Conservation (phyloP, 2,888 invertebrate genomes). For the Dorcus hopei region DNA sequence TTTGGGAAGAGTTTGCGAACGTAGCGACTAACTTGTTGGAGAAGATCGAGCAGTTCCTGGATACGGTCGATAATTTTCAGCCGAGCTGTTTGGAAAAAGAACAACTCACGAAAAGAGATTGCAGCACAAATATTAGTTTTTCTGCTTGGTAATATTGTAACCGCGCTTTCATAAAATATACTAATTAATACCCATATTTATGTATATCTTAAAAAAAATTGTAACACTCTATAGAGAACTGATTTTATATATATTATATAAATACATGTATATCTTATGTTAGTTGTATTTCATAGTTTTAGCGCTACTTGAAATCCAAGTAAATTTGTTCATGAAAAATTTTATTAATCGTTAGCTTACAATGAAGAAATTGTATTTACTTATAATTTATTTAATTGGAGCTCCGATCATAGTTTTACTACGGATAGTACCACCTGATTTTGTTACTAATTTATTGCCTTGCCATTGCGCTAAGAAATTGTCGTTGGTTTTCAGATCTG, state of each 20-base stretch:
- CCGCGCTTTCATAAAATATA: not conserved
- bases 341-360: not conserved
- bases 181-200: not conserved
- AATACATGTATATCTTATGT: not conserved
- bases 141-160: slow-evolving; percentile 41
- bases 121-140: slow-evolving; percentile 45
- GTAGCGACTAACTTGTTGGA: slow-evolving; percentile 73
- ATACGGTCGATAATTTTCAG: slow-evolving; percentile 43
- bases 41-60: slow-evolving; percentile 54
- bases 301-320: too few species aligned
- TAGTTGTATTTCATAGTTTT: too few species aligned
- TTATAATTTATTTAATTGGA: slow-evolving; percentile 69
- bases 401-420: slow-evolving; percentile 76
- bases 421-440: slow-evolving; percentile 69
- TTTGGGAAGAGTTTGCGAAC: slow-evolving; percentile 74
- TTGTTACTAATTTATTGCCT: slow-evolving; percentile 71
- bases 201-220: not conserved
- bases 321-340: not conserved
- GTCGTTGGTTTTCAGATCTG: slow-evolving; percentile 69
- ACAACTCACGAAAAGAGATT: slow-evolving; percentile 33
- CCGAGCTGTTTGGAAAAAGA: slow-evolving; percentile 20
- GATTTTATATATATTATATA: slow-evolving; percentile 7
- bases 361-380: not conserved
- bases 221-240: not conserved
- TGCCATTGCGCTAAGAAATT: slow-evolving; percentile 81